Conservation (phyloP, 2,888 invertebrate species). For the Microctonus aethiopoides region DNA sequence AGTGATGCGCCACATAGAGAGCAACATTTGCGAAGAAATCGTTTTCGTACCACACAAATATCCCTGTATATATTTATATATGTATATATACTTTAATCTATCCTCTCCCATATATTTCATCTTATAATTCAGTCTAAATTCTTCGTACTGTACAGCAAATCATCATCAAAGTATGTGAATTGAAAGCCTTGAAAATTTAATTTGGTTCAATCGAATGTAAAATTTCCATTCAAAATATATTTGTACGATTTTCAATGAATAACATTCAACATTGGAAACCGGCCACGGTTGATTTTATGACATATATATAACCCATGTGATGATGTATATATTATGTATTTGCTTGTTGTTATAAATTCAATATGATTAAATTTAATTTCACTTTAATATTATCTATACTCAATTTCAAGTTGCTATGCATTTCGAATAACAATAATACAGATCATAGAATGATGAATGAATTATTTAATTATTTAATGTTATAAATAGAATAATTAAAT, state of each 20-base stretch:
- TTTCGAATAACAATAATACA: too few species aligned
- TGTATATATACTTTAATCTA: neutral
- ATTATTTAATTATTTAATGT: too few species aligned
- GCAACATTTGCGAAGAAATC: neutral
- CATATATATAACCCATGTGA: neutral
- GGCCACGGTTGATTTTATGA: neutral
- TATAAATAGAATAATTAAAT: too few species aligned
- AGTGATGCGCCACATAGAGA: neutral
- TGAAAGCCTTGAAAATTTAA: conserved; percentile 8
- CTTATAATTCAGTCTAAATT: too few species aligned
- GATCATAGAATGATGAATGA: too few species aligned
- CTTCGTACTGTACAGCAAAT: too few species aligned
- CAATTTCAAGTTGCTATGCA: too few species aligned
- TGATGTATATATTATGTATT: neutral
- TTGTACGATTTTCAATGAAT: neutral
- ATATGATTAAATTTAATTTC: too few species aligned
- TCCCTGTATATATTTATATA: neutral
- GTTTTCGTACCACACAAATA: neutral
- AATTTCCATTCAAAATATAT: conserved; percentile 5
- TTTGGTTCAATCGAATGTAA: conserved; percentile 3
- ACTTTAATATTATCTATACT: too few species aligned
- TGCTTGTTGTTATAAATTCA: neutral
- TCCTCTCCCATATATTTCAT: neutral
- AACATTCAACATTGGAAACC: conserved; percentile 10
- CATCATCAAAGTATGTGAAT: neutral